A percentile compares a stretch with the other conserved stretches of the same genome.
Conservation (phyloP, 2,888 invertebrate genomes). For the Diploptera punctata region DNA sequence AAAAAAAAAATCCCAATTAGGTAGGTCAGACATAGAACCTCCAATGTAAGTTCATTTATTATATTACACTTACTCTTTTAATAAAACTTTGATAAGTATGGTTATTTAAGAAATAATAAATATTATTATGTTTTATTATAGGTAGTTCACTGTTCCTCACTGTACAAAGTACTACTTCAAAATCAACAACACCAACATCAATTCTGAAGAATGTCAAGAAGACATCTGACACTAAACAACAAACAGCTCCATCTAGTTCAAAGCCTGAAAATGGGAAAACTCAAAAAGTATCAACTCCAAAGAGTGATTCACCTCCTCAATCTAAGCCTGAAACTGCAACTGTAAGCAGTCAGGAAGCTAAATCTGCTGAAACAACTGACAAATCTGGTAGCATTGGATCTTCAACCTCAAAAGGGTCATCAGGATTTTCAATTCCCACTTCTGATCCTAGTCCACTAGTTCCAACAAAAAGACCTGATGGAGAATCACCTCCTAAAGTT, state of each 20-base stretch:
- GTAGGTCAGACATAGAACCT: too few relatives aligned
- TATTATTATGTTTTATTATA: not conserved
- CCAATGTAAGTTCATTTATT: too few relatives aligned
- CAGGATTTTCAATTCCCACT: not conserved
- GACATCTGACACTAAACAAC: not conserved
- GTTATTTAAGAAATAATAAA: too few relatives aligned
- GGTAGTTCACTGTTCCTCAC: not conserved
- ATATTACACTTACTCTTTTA: too few relatives aligned
- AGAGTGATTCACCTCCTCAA: not conserved
- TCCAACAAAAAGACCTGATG: constrained; percentile 53
- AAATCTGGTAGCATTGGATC: too few relatives aligned
- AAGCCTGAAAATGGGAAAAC: not conserved
- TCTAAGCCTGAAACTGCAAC: not conserved
- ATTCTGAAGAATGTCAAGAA: not conserved
- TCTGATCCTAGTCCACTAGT: constrained; percentile 50
- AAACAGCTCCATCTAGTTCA: not conserved
- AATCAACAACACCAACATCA: not conserved
- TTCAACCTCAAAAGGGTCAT: not conserved
- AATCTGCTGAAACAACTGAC: too few relatives aligned
- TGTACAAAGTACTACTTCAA: not conserved
- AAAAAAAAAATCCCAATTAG: too few relatives aligned
- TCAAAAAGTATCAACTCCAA: not conserved
- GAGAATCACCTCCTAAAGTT: constrained; percentile 60
- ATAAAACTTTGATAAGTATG: too few relatives aligned
- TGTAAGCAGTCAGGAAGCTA: not conserved